Evolutionary conservation across 2,888 invertebrate genomes (phyloP).

Genomic region (Drosophila suboccidentalis): DNA sequence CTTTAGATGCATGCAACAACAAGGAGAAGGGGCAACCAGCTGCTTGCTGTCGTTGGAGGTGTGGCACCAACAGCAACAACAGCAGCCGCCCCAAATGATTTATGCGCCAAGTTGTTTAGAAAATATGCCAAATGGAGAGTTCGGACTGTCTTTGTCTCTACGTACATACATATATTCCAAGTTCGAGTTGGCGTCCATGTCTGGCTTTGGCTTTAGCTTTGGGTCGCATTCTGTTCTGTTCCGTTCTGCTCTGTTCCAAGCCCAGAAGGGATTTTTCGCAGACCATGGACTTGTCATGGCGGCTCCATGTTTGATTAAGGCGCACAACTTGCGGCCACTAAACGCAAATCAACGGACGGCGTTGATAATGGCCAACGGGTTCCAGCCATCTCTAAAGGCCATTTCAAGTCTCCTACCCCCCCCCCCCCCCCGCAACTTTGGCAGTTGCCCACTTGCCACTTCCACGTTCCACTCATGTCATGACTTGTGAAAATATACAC

Average conservation of each 20-base stretch:
- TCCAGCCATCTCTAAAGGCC: slow-evolving; percentile 23
- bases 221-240: slow-evolving; percentile 8
- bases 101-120: slow-evolving; percentile 79
- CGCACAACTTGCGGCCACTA: slow-evolving; percentile 60
- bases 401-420: slow-evolving; percentile 12
- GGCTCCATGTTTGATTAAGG: slow-evolving; percentile 76
- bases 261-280: slow-evolving; percentile 50
- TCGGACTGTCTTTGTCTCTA: not conserved
- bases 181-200: not conserved
- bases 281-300: slow-evolving; percentile 61
- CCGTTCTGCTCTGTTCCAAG: slow-evolving; percentile 31
- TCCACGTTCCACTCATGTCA: slow-evolving; percentile 64
- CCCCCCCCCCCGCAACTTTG: not conserved
- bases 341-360: slow-evolving; percentile 76
- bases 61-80: slow-evolving; percentile 41
- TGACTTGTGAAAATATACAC: slow-evolving; percentile 79
- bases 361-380: slow-evolving; percentile 74
- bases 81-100: slow-evolving; percentile 71
- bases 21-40: slow-evolving; percentile 39
- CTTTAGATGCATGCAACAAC: slow-evolving; percentile 12
- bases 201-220: slow-evolving; percentile 4
- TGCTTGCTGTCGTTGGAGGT: slow-evolving; percentile 70
- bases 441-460: slow-evolving; percentile 20
- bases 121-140: slow-evolving; percentile 70
- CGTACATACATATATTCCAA: not conserved